Evolutionary conservation across 2,113 vertebrate species (phyloP).

Genomic region (Mesocricetus auratus): DNA sequence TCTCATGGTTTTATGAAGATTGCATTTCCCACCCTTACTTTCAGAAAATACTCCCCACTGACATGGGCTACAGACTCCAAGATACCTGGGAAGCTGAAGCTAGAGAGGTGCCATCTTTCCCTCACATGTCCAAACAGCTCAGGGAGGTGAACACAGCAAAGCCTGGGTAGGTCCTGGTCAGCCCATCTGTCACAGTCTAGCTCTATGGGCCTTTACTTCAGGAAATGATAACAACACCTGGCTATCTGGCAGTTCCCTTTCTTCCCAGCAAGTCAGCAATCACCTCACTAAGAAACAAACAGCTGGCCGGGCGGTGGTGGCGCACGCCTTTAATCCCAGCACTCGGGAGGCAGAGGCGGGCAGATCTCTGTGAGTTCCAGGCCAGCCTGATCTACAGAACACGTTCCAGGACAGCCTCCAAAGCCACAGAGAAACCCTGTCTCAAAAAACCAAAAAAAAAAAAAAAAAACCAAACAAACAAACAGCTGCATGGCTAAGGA

Average conservation of each 20-base stretch:
- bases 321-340: no score
- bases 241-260: constrained; percentile 48
- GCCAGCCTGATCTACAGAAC: no score
- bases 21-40: neutral
- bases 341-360: no score
- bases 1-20: constrained; percentile 33
- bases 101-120: neutral
- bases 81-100: neutral
- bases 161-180: neutral
- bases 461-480: no score
- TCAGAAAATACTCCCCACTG: neutral
- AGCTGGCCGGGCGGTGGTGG: no score
- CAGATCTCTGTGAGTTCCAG: no score
- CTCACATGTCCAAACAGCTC: neutral
- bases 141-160: constrained; percentile 17
- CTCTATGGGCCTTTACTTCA: constrained; percentile 29
- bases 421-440: no score
- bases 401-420: no score
- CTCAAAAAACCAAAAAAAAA: no score
- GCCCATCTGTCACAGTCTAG: neutral
- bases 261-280: constrained; percentile 58
- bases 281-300: constrained; percentile 62
- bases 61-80: neutral
- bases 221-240: constrained; percentile 53
- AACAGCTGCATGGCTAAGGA: constrained; percentile 59